Base-by-base conservation (phyloP, 2,113 vertebrate genomes). In the Mola mola region DNA sequence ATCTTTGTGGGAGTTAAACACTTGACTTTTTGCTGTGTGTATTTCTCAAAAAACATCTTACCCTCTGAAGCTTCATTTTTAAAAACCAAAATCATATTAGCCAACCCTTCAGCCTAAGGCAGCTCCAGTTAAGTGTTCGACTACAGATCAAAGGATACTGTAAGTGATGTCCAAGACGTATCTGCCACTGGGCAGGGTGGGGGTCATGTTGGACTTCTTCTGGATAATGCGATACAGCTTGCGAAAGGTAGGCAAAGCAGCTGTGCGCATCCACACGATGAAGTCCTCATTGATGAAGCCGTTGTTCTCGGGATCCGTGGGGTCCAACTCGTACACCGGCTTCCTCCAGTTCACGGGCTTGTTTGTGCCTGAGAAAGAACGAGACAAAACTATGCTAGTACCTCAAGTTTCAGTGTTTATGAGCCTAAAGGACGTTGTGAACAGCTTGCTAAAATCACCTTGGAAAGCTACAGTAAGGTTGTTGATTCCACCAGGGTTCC, bases 261-360 rank as follows among this genome's bases (percentile, higher is more conserved):
- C 98, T 0, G 97, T 98, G 53, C 98, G 95, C 98, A 99, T 99
- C 98, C 98, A 99, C 74, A 99, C 97, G 1, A 99, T 99, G 79
- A 99, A 98, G 88, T 99, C 97, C 70, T 99, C 98, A 2, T 99
- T 99, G 87, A 98, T 94, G 37, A 99, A 99, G 26, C 96, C 96
- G 0, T 96, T 98, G 88, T 99, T 98, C 0, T 97, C 94, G 0
- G 73, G 9, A 43, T 94, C 89, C 0, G 38, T 2, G 0, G 84
- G 73, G 83, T 98, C 96, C 71, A 99, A 78, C 81, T 92, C 85
- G 15, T 93, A 98, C 17, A 96, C 96, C 2, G 94, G 89, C 56
- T 90, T 94, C 65, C 73, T 90, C 97, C 97, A 99, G 81, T 96
- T 98, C 21, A 98, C 80, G 33, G 98, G 98, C 55, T 95, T 95